Evolutionary conservation across 1,140 invertebrate species (phyloP).

Genomic region (Drosophila grimshawi): DNA sequence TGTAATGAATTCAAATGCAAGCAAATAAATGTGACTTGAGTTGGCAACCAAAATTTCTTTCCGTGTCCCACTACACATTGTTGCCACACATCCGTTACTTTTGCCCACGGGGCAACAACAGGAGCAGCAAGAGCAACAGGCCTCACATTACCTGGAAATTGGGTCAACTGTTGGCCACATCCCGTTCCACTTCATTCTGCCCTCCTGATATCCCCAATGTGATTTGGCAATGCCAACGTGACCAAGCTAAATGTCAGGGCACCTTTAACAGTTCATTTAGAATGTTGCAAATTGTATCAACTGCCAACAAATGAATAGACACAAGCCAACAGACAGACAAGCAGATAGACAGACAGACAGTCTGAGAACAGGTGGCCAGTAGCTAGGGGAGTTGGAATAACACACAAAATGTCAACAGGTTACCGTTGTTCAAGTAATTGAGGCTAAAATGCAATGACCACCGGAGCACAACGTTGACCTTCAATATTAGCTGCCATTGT

Average conservation of each 20-base stretch:
- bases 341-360: constrained; percentile 2
- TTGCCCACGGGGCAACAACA: constrained; percentile 18
- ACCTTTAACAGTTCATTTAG: constrained; percentile 75
- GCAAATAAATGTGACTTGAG: too few relatives aligned
- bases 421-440: constrained; percentile 66
- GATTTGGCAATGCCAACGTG: constrained; percentile 38
- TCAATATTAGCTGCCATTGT: constrained; percentile 1
- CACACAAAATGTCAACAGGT: constrained; percentile 68
- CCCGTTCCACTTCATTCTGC: constrained; percentile 5
- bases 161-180: constrained; percentile 64
- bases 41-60: neutral
- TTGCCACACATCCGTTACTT: constrained; percentile 32
- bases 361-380: neutral
- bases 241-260: constrained; percentile 72
- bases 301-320: constrained; percentile 13
- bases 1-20: too few relatives aligned
- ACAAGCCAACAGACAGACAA: neutral
- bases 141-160: constrained; percentile 77
- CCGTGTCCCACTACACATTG: constrained; percentile 17
- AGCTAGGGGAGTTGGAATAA: neutral
- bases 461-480: constrained; percentile 25
- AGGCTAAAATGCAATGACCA: constrained; percentile 58
- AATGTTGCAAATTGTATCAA: constrained; percentile 49
- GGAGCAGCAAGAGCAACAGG: constrained; percentile 51
- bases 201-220: constrained; percentile 7